phyloP scores from a whole-genome alignment of 23 tunicate genomes.

The Clavelina lepadiformis region DNA sequence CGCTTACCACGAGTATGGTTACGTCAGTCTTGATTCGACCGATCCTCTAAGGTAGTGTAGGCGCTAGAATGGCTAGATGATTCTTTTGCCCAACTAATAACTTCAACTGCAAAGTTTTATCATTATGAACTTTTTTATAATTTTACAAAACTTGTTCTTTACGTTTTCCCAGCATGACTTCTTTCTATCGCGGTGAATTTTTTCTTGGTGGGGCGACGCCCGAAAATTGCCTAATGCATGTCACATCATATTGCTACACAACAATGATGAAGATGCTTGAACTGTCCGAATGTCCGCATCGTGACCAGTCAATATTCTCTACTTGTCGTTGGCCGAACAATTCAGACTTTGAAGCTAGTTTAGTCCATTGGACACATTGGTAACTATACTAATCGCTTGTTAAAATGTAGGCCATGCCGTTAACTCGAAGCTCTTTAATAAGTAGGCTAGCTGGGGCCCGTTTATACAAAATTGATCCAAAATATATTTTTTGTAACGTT shows the following conservation, averaged over 20 bases:
- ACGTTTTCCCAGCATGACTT: conserved; percentile 24
- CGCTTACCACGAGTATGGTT: conserved; percentile 36
- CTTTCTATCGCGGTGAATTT: conserved; percentile 56
- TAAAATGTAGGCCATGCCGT: too few relatives aligned
- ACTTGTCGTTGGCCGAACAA: too few relatives aligned
- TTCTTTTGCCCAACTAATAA: neutral
- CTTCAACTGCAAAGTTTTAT: neutral
- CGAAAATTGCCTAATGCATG: conserved; percentile 45
- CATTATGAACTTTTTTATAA: neutral
- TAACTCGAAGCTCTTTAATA: too few relatives aligned
- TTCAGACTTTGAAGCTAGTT: too few relatives aligned
- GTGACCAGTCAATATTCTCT: too few relatives aligned
- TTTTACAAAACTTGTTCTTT: neutral
- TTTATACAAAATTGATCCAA: too few relatives aligned
- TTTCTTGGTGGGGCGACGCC: conserved; percentile 33
- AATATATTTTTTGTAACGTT: too few relatives aligned
- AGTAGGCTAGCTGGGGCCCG: too few relatives aligned
- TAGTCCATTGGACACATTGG: too few relatives aligned
- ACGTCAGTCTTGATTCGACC: conserved; percentile 24
- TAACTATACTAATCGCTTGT: too few relatives aligned
- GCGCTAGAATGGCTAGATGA: neutral
- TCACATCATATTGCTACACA: conserved; percentile 43
- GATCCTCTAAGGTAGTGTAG: conserved; percentile 34
- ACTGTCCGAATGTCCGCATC: too few relatives aligned
- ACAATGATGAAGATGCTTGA: conserved; percentile 30